Conservation (phyloP, 2,888 invertebrate species). For the Brachyptera putata region DNA sequence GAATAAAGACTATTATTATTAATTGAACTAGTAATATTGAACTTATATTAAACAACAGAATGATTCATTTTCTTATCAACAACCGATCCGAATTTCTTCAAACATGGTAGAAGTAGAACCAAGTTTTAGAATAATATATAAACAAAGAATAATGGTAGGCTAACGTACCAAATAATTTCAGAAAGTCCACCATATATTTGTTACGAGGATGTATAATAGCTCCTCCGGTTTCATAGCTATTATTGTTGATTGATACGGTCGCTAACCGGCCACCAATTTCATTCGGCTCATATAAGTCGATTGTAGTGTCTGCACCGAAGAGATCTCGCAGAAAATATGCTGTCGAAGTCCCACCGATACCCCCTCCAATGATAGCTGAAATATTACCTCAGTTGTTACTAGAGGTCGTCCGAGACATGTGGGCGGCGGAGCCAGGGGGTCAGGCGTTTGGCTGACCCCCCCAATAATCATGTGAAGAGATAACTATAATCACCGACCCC, state of each 20-base stretch:
- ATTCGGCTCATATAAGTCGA: conserved; percentile 54
- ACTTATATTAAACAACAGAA: no score
- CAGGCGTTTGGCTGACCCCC: no score
- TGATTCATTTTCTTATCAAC: no score
- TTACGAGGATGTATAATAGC: conserved; percentile 56
- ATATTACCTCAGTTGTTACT: no score
- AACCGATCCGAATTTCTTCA: no score
- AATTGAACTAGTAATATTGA: no score
- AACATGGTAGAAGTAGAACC: no score
- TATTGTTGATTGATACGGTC: conserved; percentile 46
- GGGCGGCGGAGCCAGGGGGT: no score
- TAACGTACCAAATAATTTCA: conserved; percentile 47
- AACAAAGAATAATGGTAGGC: not conserved
- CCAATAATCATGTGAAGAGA: no score
- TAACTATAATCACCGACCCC: no score
- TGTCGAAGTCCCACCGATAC: conserved; percentile 57
- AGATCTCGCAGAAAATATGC: conserved; percentile 52
- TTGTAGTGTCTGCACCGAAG: conserved; percentile 42
- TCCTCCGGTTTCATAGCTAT: conserved; percentile 57
- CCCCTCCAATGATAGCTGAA: conserved; percentile 57
- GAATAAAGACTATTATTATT: no score
- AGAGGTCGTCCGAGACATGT: no score
- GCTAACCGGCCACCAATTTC: conserved; percentile 56
- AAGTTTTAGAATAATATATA: not conserved
- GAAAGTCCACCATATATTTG: conserved; percentile 53